Evolutionary conservation across 1,140 invertebrate species (phyloP).

Genomic region (Drosophila azteca): DNA sequence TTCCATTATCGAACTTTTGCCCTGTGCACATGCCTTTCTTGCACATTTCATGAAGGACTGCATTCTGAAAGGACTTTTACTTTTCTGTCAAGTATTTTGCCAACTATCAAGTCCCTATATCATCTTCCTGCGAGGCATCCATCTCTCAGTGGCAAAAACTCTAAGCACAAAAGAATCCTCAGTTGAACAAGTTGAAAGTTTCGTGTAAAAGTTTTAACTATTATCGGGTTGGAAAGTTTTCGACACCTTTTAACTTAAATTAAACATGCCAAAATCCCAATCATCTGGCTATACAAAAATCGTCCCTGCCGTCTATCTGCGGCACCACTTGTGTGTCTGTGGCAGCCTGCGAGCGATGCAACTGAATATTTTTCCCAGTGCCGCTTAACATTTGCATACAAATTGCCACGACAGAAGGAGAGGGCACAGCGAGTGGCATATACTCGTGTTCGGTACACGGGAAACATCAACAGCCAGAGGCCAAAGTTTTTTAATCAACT

Average conservation of each 20-base stretch:
- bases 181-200: constrained; percentile 31
- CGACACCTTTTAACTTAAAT: constrained; percentile 72
- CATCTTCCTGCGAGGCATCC: constrained; percentile 25
- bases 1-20: too few relatives aligned
- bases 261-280: constrained; percentile 65
- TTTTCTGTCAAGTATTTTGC: constrained; percentile 11
- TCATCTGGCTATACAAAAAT: constrained; percentile 58
- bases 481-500: constrained; percentile 81
- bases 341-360: constrained; percentile 41
- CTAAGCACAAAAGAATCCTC: constrained; percentile 9
- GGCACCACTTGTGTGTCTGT: not conserved
- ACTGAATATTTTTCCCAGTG: constrained; percentile 66
- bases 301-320: not conserved
- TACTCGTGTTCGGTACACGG: constrained; percentile 7
- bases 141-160: constrained; percentile 2
- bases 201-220: constrained; percentile 46
- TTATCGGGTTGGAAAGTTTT: constrained; percentile 52
- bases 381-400: constrained; percentile 74
- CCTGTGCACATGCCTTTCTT: too few relatives aligned
- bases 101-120: constrained; percentile 23
- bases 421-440: not conserved
- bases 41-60: too few relatives aligned
- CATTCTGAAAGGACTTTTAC: not conserved
- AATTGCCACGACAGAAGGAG: constrained; percentile 49
- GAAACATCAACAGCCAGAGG: constrained; percentile 48